phyloP scores from a whole-genome alignment of 2,113 vertebrate genomes.

The Apaloderma vittatum region DNA sequence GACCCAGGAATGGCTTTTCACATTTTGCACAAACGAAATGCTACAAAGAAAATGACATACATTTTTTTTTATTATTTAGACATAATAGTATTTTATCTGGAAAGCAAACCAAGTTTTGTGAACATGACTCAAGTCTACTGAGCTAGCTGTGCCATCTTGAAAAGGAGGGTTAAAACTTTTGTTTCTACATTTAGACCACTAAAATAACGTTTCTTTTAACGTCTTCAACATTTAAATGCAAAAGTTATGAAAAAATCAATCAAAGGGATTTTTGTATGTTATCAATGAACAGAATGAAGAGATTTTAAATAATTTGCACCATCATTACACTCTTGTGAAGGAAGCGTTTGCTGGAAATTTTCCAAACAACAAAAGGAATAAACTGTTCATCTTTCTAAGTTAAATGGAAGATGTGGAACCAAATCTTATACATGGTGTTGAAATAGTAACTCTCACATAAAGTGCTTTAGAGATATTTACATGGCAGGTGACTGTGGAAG shows the following conservation, averaged over 20 bases:
- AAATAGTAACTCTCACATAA: background rate
- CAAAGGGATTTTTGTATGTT: background rate
- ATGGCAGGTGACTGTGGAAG: background rate
- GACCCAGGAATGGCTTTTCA: slow-evolving; percentile 99
- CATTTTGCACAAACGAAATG: slow-evolving; percentile 99
- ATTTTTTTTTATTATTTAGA: background rate
- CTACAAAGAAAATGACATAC: slow-evolving; percentile 80
- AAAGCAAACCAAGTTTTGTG: background rate
- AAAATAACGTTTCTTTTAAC: background rate
- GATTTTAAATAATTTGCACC: background rate
- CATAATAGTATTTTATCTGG: background rate
- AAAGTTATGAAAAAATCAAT: background rate
- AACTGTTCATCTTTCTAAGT: background rate
- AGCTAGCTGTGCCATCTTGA: background rate
- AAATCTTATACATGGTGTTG: background rate
- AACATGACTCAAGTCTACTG: background rate
- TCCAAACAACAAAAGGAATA: background rate
- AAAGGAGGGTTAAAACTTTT: background rate
- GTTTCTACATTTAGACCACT: background rate
- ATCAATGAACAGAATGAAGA: background rate
- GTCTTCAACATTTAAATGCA: background rate
- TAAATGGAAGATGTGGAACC: background rate
- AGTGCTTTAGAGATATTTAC: background rate
- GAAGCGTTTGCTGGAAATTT: background rate
- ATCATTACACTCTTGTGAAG: background rate